Evolutionary conservation across 1,140 invertebrate species (phyloP).

Genomic region (Heliconius congener): DNA sequence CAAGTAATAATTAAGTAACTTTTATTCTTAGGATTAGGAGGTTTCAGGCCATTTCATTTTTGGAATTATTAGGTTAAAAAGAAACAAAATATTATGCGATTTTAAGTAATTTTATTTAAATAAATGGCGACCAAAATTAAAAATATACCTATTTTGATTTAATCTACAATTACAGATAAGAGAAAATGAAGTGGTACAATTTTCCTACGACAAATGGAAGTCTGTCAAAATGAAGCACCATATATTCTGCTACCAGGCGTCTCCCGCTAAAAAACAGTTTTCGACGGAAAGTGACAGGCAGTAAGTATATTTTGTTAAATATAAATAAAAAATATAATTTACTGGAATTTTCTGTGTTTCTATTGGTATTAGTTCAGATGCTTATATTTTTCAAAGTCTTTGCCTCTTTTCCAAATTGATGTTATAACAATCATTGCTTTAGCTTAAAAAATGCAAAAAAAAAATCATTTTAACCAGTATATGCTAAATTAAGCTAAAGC

Average conservation of each 20-base stretch:
- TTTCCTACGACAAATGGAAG: slow-evolving; percentile 91
- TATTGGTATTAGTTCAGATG: not conserved
- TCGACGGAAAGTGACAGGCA: slow-evolving; percentile 86
- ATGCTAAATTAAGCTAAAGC: not conserved
- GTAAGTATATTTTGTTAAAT: slow-evolving; percentile 64
- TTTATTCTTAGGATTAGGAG: too few relatives aligned
- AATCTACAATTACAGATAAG: slow-evolving; percentile 81
- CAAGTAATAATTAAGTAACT: too few relatives aligned
- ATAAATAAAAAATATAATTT: not conserved
- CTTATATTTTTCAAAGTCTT: not conserved
- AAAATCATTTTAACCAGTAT: not conserved
- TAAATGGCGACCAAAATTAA: too few relatives aligned
- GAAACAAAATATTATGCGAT: too few relatives aligned
- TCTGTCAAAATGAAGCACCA: slow-evolving; percentile 92
- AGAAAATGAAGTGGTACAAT: slow-evolving; percentile 90
- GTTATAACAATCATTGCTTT: not conserved
- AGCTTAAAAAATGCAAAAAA: not conserved
- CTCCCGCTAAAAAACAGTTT: slow-evolving; percentile 89
- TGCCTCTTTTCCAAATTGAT: slow-evolving; percentile 8
- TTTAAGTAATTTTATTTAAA: too few relatives aligned
- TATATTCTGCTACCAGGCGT: slow-evolving; percentile 93
- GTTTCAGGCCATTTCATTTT: too few relatives aligned
- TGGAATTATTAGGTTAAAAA: too few relatives aligned
- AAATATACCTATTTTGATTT: too few relatives aligned
- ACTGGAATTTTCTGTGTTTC: not conserved